Evolutionary conservation across 2,888 invertebrate species (phyloP), one percentile per base, ranked within the genome.

Genomic region (Caprella mutica): DNA sequence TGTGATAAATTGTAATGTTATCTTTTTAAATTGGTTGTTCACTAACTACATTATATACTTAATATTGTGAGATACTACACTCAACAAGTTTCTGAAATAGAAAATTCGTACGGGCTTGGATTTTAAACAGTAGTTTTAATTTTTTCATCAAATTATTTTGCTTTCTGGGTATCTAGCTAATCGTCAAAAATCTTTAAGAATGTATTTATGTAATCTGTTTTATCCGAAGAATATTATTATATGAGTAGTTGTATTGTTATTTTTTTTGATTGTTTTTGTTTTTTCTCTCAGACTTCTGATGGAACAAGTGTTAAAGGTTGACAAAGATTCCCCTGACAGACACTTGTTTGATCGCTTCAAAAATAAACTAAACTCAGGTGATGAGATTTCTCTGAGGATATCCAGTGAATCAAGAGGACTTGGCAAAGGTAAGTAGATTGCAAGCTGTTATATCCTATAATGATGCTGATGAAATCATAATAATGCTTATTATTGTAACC

Each of bases 291-390:
- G 64, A 35, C 50, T 64, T 29, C 30, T 64, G 40, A 64, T 64
- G 59, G 64, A 64, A 24, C 64, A 64, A 17, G 64, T 64, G 26
- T 29, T 58, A 23, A 64, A 64, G 39, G 64, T 64, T 8, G 64
- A 64, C 35, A 64, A 64, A 38, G 64, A 64, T 35, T 64, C 64
- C 2, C 64, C 64, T 17, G 64, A 64, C 44, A 55, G 60, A 29
- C 57, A 55, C n/a, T 52, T 64, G 6, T 64, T 64, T 56, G 59
- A 64, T 33, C 57, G 64, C 23, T 64, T 64, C 48, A 60, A 60
- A 26, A 58, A 57, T 12, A 64, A 64, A 38, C 60, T 64, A 1
- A 64, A 60, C 19, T 64, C 64, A 9, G 60, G 64, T 5, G 64
- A 64, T 42, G 64, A 64, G 24, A 64, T 64, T n/a, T 60, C 64